A percentile compares a stretch with the other conserved stretches of the same genome.
phyloP scores from a whole-genome alignment of 2,888 invertebrate genomes.

The Pollenia labialis region DNA sequence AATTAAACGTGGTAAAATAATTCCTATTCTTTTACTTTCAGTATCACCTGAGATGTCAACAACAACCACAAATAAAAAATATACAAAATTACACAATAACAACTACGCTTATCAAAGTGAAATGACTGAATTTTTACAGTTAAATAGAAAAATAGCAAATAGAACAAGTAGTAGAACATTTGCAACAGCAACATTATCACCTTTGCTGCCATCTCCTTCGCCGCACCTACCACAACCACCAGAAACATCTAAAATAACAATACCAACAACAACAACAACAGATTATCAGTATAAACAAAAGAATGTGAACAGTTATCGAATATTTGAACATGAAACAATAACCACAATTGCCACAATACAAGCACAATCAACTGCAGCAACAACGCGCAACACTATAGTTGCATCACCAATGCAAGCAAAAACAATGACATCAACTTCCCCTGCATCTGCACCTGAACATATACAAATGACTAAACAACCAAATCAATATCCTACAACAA shows the following conservation, averaged over 20 bases:
- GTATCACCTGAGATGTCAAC: slow-evolving; percentile 79
- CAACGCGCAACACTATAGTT: slow-evolving; percentile 4
- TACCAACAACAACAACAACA: neutral
- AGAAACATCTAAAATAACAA: slow-evolving; percentile 9
- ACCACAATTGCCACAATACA: slow-evolving; percentile 63
- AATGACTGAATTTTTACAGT: slow-evolving; percentile 62
- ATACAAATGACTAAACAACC: slow-evolving; percentile 55
- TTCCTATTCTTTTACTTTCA: slow-evolving; percentile 29
- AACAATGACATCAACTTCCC: slow-evolving; percentile 36
- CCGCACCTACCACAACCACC: slow-evolving; percentile 4
- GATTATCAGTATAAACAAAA: slow-evolving; percentile 29
- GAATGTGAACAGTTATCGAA: slow-evolving; percentile 38
- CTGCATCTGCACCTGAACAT: slow-evolving; percentile 54
- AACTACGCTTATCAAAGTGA: slow-evolving; percentile 62
- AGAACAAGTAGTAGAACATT: slow-evolving; percentile 71
- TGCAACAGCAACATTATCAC: slow-evolving; percentile 53
- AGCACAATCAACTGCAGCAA: slow-evolving; percentile 59
- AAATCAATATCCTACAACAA: slow-evolving; percentile 42
- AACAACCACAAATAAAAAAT: slow-evolving; percentile 74
- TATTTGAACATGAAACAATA: slow-evolving; percentile 42
- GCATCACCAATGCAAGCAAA: slow-evolving; percentile 8
- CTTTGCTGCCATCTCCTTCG: slow-evolving; percentile 22
- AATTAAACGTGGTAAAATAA: no score
- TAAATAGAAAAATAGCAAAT: slow-evolving; percentile 58
- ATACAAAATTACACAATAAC: slow-evolving; percentile 64